A percentile compares a stretch with the other conserved stretches of the same genome.
These are phyloP conservation scores for Aphaenogaster rudis DNA, from an alignment of 1,140 invertebrate genomes.

Conservation along the genomic window DNA sequence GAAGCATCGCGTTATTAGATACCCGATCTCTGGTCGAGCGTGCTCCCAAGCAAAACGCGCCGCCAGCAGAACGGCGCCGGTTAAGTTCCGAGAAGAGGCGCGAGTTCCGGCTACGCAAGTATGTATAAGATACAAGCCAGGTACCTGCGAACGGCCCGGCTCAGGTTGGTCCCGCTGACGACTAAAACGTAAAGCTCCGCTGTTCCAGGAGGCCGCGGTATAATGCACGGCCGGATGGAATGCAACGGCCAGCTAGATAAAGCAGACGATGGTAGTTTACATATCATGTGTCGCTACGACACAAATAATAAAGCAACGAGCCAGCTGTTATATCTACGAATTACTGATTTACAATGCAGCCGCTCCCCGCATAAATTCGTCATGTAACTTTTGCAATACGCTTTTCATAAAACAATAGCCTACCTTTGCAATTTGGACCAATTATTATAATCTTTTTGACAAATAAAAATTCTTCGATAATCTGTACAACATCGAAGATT, in stretches of 20 bases:
- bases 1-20: constrained; percentile 81
- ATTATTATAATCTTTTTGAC: neutral
- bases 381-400: neutral
- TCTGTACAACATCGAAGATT: neutral
- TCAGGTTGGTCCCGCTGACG: constrained; percentile 73
- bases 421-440: neutral
- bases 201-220: constrained; percentile 49
- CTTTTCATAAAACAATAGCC: neutral
- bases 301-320: constrained; percentile 46
- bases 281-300: constrained; percentile 50
- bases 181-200: constrained; percentile 61
- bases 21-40: constrained; percentile 77
- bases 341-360: neutral
- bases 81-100: constrained; percentile 81
- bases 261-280: constrained; percentile 53
- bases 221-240: constrained; percentile 38
- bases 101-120: constrained; percentile 83
- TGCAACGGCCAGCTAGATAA: constrained; percentile 48
- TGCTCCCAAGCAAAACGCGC: constrained; percentile 79
- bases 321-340: constrained; percentile 33
- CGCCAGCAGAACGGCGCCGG: constrained; percentile 78
- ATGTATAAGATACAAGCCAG: constrained; percentile 54
- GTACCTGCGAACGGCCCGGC: constrained; percentile 49
- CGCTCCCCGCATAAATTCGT: neutral
- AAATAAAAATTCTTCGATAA: neutral